A percentile compares a stretch with the other conserved stretches of the same genome.
These are phyloP conservation scores for Orientallactaga sibirica DNA, from an alignment of 2,797 vertebrate genomes.

Conservation along the genomic window DNA sequence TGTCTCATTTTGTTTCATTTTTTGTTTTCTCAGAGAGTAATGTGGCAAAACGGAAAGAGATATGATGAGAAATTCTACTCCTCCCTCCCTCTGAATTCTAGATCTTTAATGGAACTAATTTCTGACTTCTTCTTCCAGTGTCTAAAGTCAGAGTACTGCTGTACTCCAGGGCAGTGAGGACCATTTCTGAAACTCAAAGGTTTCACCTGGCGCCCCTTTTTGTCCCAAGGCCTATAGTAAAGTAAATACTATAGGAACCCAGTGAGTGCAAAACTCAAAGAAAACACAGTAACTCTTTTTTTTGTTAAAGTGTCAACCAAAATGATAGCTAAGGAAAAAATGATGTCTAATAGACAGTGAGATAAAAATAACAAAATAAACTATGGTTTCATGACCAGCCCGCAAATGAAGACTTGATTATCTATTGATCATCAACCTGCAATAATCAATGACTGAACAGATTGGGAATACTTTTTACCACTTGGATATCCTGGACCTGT, in stretches of 20 bases:
- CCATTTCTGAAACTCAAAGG: neutral
- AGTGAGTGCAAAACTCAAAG: neutral
- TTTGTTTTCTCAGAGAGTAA: neutral
- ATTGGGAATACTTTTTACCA: neutral
- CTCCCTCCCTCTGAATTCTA: too few relatives aligned
- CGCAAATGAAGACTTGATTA: neutral
- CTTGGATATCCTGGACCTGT: neutral
- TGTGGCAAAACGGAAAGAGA: neutral
- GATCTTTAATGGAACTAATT: neutral
- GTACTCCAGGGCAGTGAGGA: neutral
- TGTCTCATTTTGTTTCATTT: neutral
- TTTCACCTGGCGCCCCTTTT: neutral
- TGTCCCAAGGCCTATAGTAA: neutral
- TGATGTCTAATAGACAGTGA: neutral
- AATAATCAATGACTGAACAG: neutral
- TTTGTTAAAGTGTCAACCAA: neutral
- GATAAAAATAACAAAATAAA: neutral
- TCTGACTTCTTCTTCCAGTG: neutral
- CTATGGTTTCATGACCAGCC: neutral
- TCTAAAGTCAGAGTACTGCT: neutral
- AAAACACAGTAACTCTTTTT: neutral
- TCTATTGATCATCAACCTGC: neutral
- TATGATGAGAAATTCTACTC: neutral
- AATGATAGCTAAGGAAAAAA: neutral
- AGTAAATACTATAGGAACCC: neutral